Conservation (phyloP, 2,113 vertebrate genomes). For the Gobiocypris rarus region DNA sequence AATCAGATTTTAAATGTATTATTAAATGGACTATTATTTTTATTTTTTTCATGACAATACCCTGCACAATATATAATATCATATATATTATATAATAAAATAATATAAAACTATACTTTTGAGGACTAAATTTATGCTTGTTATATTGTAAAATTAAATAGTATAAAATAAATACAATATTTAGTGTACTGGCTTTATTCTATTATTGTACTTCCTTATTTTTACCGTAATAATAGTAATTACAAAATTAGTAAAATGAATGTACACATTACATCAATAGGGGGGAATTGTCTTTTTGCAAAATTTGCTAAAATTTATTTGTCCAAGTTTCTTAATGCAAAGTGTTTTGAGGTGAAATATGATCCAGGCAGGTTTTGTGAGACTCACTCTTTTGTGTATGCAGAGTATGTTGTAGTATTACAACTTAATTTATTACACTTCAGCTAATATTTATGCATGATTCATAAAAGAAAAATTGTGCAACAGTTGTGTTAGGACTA, state of each 20-base stretch:
- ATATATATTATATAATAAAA: background rate
- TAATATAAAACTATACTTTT: background rate
- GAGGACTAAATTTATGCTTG: background rate
- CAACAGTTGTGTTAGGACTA: background rate
- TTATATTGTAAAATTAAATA: background rate
- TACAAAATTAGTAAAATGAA: background rate
- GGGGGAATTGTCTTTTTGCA: background rate
- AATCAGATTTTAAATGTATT: background rate
- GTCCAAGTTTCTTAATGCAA: background rate
- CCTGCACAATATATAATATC: background rate
- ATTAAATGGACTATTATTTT: background rate
- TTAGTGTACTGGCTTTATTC: background rate
- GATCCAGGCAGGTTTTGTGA: constrained; percentile 20
- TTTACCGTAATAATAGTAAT: background rate
- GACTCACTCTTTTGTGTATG: background rate
- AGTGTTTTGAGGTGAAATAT: background rate
- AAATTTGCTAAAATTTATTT: background rate
- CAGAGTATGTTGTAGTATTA: background rate
- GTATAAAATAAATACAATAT: background rate
- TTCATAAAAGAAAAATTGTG: background rate
- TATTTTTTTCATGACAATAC: background rate
- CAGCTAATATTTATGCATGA: background rate
- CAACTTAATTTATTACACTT: background rate
- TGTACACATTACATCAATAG: background rate
- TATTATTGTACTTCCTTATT: background rate